phyloP scores from a whole-genome alignment of 2,113 vertebrate genomes.

The Nibea coibor region DNA sequence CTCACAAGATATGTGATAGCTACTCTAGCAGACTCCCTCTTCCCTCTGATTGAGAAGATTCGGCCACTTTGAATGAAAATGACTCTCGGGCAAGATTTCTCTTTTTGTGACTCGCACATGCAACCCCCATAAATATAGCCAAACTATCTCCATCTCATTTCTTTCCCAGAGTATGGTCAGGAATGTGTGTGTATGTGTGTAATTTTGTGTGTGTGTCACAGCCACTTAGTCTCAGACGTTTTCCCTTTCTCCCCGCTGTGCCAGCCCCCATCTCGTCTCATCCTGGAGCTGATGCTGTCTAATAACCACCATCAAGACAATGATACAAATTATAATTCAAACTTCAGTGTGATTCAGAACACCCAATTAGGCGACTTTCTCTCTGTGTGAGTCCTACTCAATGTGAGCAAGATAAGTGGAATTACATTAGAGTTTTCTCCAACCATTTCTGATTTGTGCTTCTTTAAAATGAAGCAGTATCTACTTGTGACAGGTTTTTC shows the following conservation, averaged over 20 bases:
- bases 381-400: constrained; percentile 27
- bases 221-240: constrained; percentile 39
- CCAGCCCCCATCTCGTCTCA: constrained; percentile 46
- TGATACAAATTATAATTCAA: constrained; percentile 68
- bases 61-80: constrained; percentile 54
- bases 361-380: constrained; percentile 64
- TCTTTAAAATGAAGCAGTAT: constrained; percentile 8
- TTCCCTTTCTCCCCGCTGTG: constrained; percentile 51
- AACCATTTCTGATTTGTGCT: not conserved
- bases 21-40: constrained; percentile 16
- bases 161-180: constrained; percentile 13
- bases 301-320: constrained; percentile 70
- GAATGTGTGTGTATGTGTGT: not conserved
- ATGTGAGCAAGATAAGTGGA: constrained; percentile 20
- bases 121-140: constrained; percentile 44
- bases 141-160: constrained; percentile 31
- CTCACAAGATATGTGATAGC: constrained; percentile 46
- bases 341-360: constrained; percentile 53
- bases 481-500: not conserved
- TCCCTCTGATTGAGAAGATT: constrained; percentile 52
- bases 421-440: constrained; percentile 13
- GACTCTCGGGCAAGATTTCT: constrained; percentile 21
- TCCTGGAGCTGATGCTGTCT: constrained; percentile 57
- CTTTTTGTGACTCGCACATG: constrained; percentile 25
- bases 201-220: constrained; percentile 21